A percentile compares a stretch with the other conserved stretches of the same genome.
phyloP scores from a whole-genome alignment of 1,140 invertebrate species.

The Ceratina australensis region DNA sequence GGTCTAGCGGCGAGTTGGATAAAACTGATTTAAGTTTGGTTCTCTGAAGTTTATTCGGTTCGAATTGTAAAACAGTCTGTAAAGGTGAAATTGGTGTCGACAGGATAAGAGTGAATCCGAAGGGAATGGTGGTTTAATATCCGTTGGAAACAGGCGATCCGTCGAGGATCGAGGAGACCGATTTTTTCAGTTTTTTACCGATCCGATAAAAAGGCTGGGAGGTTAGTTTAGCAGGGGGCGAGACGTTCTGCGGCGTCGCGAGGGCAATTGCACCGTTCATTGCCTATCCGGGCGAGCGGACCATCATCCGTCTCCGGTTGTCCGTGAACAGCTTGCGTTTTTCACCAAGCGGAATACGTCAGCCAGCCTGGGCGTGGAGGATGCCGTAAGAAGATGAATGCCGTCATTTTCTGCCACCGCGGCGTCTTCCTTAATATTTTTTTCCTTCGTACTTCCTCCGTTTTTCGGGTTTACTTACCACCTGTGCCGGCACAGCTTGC shows the following conservation, averaged over 20 bases:
- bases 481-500: too few species aligned
- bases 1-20: too few species aligned
- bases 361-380: slow-evolving; percentile 50
- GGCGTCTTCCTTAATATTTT: background rate
- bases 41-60: too few species aligned
- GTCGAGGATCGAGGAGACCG: background rate
- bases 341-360: slow-evolving; percentile 52
- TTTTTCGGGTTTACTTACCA: too few species aligned
- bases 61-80: too few species aligned
- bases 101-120: too few species aligned
- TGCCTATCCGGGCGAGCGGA: slow-evolving; percentile 33
- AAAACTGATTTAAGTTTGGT: too few species aligned
- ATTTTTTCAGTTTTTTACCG: background rate
- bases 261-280: slow-evolving; percentile 31
- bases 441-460: background rate
- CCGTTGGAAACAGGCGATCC: background rate
- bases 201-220: slow-evolving; percentile 5
- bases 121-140: background rate
- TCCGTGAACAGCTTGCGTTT: slow-evolving; percentile 46
- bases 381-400: slow-evolving; percentile 56
- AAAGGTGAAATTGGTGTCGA: too few species aligned
- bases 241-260: background rate
- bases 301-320: slow-evolving; percentile 44
- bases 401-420: slow-evolving; percentile 37
- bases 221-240: background rate